Conservation (phyloP, 2,797 vertebrate genomes). For the Cossypha polioptera region DNA sequence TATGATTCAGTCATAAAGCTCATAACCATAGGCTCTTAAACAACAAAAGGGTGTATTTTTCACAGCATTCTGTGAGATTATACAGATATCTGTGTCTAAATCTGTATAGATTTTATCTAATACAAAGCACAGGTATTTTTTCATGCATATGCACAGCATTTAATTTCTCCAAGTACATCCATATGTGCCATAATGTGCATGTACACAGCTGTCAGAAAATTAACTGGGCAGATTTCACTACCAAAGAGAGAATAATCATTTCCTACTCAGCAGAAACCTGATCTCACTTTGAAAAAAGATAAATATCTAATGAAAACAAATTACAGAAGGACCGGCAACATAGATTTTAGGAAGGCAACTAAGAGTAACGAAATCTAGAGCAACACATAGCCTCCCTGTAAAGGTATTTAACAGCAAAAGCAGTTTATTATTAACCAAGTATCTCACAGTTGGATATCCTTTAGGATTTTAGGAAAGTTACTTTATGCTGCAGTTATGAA, state of each 20-base stretch:
- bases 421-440: background rate
- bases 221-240: background rate
- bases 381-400: background rate
- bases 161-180: background rate
- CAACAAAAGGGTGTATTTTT: background rate
- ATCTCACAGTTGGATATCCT: background rate
- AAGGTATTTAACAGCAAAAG: background rate
- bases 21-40: background rate
- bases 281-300: background rate
- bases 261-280: background rate
- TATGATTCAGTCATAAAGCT: background rate
- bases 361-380: background rate
- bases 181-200: background rate
- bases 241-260: background rate
- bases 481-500: background rate
- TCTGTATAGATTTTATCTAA: background rate
- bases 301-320: background rate
- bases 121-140: background rate
- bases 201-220: background rate
- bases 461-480: background rate
- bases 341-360: background rate
- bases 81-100: background rate
- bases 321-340: background rate
- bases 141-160: background rate
- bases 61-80: background rate